Evolutionary conservation across 2,113 vertebrate genomes (phyloP).

Genomic region (Hippocampus barbouri): DNA sequence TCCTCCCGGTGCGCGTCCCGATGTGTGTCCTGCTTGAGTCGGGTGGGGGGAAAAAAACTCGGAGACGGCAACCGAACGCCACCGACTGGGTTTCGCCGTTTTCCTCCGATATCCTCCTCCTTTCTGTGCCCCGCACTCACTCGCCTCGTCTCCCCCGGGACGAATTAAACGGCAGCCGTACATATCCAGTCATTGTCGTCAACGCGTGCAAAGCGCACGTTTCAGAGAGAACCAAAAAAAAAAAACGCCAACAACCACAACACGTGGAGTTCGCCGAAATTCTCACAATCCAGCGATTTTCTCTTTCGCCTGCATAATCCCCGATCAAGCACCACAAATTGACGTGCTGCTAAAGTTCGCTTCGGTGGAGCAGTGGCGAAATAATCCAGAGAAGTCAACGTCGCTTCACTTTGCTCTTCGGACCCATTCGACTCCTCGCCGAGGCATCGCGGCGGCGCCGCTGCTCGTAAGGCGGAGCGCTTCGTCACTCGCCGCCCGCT

Average conservation of each 20-base stretch:
- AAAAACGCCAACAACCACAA: not conserved
- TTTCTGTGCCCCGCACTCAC: constrained; percentile 32
- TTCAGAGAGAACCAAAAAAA: too few relatives aligned
- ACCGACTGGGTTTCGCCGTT: constrained; percentile 30
- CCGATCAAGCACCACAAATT: constrained; percentile 6
- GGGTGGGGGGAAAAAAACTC: constrained; percentile 34
- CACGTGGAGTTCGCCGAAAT: constrained; percentile 31
- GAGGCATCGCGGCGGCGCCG: constrained; percentile 37
- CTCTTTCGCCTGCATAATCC: constrained; percentile 31
- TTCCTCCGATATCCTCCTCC: constrained; percentile 19
- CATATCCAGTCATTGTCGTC: constrained; percentile 70
- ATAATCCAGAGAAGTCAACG: constrained; percentile 29
- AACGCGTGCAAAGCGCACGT: not conserved
- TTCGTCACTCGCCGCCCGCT: not conserved
- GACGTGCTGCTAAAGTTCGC: constrained; percentile 24
- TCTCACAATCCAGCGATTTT: not conserved
- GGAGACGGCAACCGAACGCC: constrained; percentile 53
- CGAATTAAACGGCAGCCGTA: constrained; percentile 32
- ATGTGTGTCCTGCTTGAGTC: constrained; percentile 22
- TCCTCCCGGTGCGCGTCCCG: constrained; percentile 50
- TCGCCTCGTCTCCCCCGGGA: constrained; percentile 32
- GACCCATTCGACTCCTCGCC: constrained; percentile 25
- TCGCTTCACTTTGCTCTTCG: constrained; percentile 22
- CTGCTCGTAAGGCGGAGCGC: constrained; percentile 36
- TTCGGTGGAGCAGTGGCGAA: not conserved